Conservation (phyloP, 2,797 vertebrate genomes). For the Eulemur mongoz region DNA sequence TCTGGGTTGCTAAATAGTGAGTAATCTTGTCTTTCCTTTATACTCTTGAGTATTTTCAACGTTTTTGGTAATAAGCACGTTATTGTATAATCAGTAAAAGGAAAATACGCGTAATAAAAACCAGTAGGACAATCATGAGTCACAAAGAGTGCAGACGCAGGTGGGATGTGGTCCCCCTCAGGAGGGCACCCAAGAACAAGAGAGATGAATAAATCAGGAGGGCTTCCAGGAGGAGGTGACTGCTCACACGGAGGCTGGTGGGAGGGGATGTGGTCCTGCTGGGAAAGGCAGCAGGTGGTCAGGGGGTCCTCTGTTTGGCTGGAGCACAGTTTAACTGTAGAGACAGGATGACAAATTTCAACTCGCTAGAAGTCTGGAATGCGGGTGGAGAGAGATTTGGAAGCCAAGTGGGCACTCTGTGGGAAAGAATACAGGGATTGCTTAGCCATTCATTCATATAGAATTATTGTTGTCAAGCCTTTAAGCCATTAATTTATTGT, state of each 20-base stretch:
- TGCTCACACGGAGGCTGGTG: neutral
- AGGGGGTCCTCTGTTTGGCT: neutral
- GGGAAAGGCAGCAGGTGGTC: neutral
- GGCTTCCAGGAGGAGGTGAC: neutral
- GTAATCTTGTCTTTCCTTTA: neutral
- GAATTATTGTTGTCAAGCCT: neutral
- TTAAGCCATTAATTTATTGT: neutral
- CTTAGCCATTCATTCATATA: neutral
- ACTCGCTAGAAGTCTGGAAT: neutral
- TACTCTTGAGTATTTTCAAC: neutral
- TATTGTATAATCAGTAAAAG: neutral
- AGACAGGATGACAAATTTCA: neutral
- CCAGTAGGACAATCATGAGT: neutral
- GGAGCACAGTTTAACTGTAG: neutral
- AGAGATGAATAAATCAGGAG: neutral
- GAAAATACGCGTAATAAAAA: neutral
- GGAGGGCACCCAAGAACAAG: neutral
- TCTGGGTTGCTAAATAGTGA: neutral
- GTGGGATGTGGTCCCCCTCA: neutral
- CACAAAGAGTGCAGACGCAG: neutral
- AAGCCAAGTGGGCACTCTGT: neutral
- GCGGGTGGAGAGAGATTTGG: neutral
- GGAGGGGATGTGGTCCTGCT: neutral
- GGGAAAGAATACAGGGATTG: neutral
- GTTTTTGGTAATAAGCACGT: neutral